Evolutionary conservation across 2,888 invertebrate species (phyloP).

Genomic region (Eristalinus sepulchralis): DNA sequence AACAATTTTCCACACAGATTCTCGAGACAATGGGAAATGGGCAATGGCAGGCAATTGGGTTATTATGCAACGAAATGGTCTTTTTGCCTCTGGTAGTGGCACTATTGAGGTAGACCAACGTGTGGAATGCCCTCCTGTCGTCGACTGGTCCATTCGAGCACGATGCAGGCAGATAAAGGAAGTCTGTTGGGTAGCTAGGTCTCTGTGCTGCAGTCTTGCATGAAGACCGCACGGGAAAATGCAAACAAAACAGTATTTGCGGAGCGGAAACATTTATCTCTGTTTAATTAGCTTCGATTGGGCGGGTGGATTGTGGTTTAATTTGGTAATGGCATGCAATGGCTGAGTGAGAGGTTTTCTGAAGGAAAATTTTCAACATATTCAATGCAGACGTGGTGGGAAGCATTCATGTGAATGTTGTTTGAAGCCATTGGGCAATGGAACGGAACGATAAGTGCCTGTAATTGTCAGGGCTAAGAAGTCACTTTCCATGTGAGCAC

Average conservation of each 20-base stretch:
- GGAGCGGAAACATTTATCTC: constrained; percentile 30
- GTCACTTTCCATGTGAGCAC: too few species aligned
- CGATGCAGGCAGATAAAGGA: constrained; percentile 24
- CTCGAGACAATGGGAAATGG: constrained; percentile 42
- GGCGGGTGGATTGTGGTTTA: background rate
- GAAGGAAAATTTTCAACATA: background rate
- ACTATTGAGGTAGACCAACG: background rate
- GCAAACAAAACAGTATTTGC: background rate
- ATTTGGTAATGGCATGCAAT: background rate
- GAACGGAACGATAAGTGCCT: too few species aligned
- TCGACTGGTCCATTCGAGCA: constrained; percentile 25
- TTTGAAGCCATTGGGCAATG: too few species aligned
- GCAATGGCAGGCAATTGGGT: constrained; percentile 43
- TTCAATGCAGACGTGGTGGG: background rate
- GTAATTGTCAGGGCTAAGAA: too few species aligned
- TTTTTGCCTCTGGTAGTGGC: background rate
- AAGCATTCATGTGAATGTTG: background rate
- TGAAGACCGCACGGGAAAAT: background rate
- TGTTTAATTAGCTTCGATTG: background rate
- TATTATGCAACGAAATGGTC: constrained; percentile 50
- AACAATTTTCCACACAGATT: constrained; percentile 7
- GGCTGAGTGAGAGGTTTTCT: background rate
- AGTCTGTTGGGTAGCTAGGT: background rate
- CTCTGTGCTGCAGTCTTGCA: background rate
- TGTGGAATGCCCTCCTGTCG: constrained; percentile 1